Percentiles rank a stretch among this genome's conserved stretches.
These are phyloP conservation scores for Lagopus leucura DNA, from an alignment of 2,113 vertebrate species.

Conservation along the genomic window DNA sequence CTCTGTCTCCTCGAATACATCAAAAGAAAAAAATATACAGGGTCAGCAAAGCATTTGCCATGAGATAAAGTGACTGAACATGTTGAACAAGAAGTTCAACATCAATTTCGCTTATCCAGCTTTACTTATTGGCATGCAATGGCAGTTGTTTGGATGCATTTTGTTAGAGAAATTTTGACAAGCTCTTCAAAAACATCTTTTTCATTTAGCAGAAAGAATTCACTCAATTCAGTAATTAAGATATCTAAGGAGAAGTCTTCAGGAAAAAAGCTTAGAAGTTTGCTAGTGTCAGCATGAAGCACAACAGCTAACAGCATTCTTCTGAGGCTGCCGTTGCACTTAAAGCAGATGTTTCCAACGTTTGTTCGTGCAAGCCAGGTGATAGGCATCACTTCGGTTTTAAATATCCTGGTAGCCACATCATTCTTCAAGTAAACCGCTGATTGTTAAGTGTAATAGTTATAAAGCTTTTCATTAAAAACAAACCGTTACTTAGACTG, in stretches of 20 bases:
- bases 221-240: not conserved
- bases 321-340: conserved; percentile 60
- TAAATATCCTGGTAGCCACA: conserved; percentile 71
- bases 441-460: conserved; percentile 38
- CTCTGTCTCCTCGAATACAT: not conserved
- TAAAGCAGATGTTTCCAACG: conserved; percentile 69
- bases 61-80: not conserved
- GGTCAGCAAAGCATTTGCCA: not conserved
- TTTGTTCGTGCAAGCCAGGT: conserved; percentile 41
- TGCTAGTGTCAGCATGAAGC: not conserved
- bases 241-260: not conserved
- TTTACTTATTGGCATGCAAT: not conserved
- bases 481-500: conserved; percentile 68
- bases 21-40: not conserved
- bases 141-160: not conserved
- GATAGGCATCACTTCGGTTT: conserved; percentile 52
- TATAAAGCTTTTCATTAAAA: conserved; percentile 60
- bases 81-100: not conserved
- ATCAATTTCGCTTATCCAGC: not conserved
- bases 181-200: not conserved
- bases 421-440: conserved; percentile 66
- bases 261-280: not conserved
- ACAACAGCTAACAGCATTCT: not conserved
- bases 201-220: not conserved
- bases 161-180: not conserved